Base-by-base conservation (phyloP, 2,113 vertebrate genomes). In the Oostethus manadensis region DNA sequence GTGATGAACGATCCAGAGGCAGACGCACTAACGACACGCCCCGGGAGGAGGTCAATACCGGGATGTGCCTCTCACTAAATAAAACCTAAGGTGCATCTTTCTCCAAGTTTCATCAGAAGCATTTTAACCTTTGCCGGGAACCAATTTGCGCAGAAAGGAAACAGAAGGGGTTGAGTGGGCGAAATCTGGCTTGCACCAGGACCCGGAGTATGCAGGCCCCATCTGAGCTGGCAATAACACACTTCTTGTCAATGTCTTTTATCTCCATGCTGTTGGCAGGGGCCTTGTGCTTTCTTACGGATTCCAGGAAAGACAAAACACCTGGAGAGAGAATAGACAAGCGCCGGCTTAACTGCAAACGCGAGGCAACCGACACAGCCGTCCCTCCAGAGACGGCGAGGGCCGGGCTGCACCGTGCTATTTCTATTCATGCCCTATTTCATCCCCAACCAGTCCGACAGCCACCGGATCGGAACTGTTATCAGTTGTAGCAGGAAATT, bases 181-280 rank as follows among this genome's bases (percentile, higher is more conserved):
- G 75, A 78, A 61, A 73, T 74, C 78, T 81, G 84, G 79, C 92
- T 88, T 83, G 93, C 92, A 86, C 80, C 6, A 86, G 80, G 81
- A 92, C 90, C 92, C 92, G 92, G 70, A 93, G 87, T 86, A 93
- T 89, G 80, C 70, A 92, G 0, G 88, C 90, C 55, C 91, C 91
- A 18, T 92, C 91, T 0, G 89, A 91, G 85, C 92, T 92, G 87
- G 92, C 87, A 1, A 84, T 88, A 75, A 93, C 89, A 50, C 92
- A 92, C 75, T 93, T 90, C 60, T 74, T 81, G 2, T 90, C 82
- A 0, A 88, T 89, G 70, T 85, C 90, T 84, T 88, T 93, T 51
- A 92, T 83, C 83, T 87, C 84, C 67, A 93, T 88, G 64, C 90
- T 89, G 71, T 92, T 91, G 73, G 92, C 89, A 0, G 86, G 81